phyloP scores from a whole-genome alignment of 2,797 vertebrate species.

The Limosa lapponica region DNA sequence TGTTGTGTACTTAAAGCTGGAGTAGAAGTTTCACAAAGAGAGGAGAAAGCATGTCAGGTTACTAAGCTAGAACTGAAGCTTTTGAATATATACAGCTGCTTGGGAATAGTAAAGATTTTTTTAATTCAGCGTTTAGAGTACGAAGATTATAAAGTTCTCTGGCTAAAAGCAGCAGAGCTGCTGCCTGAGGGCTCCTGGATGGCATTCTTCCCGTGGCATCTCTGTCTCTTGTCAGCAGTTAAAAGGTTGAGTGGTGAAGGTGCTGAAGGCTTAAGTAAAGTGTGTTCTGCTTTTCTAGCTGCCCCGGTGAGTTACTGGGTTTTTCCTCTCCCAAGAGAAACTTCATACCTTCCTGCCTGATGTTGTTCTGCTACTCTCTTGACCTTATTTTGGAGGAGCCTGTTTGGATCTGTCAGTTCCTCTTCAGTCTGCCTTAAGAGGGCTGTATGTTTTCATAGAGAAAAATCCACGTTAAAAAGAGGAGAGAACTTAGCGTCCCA shows the following conservation, averaged over 20 bases:
- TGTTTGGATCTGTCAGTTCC: background rate
- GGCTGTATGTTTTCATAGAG: background rate
- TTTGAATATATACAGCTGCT: background rate
- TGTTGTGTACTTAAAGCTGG: background rate
- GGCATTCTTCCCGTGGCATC: background rate
- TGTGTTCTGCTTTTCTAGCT: background rate
- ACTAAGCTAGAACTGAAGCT: background rate
- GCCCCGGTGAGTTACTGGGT: background rate
- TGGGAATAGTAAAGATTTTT: background rate
- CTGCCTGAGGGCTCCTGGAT: background rate
- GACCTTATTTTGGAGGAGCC: background rate
- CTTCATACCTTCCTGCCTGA: background rate
- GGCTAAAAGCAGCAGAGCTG: background rate
- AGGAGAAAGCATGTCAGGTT: background rate
- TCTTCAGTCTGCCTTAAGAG: background rate
- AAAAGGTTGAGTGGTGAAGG: background rate
- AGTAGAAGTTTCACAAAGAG: background rate
- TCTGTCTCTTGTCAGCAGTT: background rate
- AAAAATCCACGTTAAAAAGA: background rate
- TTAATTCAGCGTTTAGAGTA: background rate
- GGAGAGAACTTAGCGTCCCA: background rate
- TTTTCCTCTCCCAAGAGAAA: background rate
- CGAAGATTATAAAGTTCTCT: background rate
- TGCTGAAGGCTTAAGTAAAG: background rate
- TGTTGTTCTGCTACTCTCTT: background rate